Conservation (phyloP, 2,888 invertebrate genomes). For the Patella ulyssiponensis region DNA sequence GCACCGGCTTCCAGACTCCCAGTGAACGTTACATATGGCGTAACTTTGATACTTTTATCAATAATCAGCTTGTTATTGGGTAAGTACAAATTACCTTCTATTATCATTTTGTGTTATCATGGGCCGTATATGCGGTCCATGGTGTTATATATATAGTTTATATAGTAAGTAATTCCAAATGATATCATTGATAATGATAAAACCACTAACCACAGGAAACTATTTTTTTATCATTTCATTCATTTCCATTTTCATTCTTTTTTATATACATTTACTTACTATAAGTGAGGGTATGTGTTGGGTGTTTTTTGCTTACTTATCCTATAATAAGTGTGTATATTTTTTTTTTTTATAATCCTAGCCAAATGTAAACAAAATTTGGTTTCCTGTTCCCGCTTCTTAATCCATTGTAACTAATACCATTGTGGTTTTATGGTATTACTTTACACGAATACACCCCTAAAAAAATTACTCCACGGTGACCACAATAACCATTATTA, state of each 20-base stretch:
- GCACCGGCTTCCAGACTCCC: slow-evolving; percentile 35
- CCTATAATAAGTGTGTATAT: too few species aligned
- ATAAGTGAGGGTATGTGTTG: background rate
- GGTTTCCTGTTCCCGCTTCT: too few species aligned
- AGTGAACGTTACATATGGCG: slow-evolving; percentile 38
- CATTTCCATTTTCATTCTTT: background rate
- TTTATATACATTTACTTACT: background rate
- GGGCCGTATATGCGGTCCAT: background rate
- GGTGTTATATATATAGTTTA: background rate
- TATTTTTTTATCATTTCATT: background rate
- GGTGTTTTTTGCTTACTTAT: background rate
- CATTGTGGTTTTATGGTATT: too few species aligned
- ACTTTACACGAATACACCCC: too few species aligned
- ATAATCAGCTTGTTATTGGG: slow-evolving; percentile 31
- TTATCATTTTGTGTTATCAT: background rate
- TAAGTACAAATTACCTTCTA: slow-evolving; percentile 27
- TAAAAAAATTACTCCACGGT: too few species aligned
- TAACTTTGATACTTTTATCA: slow-evolving; percentile 36
- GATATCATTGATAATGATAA: background rate
- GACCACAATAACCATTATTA: too few species aligned
- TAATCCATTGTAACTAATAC: too few species aligned
- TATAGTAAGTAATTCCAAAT: too few species aligned
- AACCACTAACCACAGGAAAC: background rate
- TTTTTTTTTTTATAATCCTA: too few species aligned
- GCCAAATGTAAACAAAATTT: too few species aligned